A percentile compares a stretch with the other conserved stretches of the same genome.
These are phyloP conservation scores for Apus apus DNA, from an alignment of 2,113 vertebrate genomes.

Conservation along the genomic window DNA sequence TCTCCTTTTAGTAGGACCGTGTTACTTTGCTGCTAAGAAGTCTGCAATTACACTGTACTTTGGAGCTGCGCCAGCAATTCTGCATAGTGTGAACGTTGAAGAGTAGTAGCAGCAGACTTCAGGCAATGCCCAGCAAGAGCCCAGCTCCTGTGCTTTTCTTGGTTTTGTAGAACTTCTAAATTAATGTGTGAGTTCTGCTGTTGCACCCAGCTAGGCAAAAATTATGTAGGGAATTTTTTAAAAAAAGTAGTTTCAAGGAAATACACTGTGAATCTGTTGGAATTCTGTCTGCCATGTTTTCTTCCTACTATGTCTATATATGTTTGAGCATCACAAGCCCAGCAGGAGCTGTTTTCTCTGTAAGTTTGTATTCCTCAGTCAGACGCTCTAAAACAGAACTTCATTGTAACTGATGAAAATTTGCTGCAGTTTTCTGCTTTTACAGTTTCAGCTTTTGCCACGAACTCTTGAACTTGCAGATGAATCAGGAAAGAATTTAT, in stretches of 20 bases:
- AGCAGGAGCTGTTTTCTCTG: not conserved
- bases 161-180: not conserved
- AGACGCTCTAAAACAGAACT: not conserved
- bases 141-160: not conserved
- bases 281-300: not conserved
- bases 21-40: slow-evolving; percentile 46
- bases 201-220: not conserved
- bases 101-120: not conserved
- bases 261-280: not conserved
- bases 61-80: slow-evolving; percentile 39
- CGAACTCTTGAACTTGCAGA: not conserved
- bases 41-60: slow-evolving; percentile 22
- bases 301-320: not conserved
- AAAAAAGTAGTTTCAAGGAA: not conserved
- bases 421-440: not conserved
- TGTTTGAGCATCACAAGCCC: not conserved
- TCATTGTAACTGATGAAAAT: not conserved
- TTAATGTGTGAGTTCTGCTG: not conserved
- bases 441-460: not conserved
- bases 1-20: slow-evolving; percentile 32
- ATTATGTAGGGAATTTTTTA: not conserved
- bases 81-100: not conserved
- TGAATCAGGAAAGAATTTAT: not conserved
- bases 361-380: not conserved
- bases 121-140: not conserved